Evolutionary conservation across 2,888 invertebrate genomes (phyloP), one percentile per base, ranked within the genome.

Genomic region (Nomada lathburiana): DNA sequence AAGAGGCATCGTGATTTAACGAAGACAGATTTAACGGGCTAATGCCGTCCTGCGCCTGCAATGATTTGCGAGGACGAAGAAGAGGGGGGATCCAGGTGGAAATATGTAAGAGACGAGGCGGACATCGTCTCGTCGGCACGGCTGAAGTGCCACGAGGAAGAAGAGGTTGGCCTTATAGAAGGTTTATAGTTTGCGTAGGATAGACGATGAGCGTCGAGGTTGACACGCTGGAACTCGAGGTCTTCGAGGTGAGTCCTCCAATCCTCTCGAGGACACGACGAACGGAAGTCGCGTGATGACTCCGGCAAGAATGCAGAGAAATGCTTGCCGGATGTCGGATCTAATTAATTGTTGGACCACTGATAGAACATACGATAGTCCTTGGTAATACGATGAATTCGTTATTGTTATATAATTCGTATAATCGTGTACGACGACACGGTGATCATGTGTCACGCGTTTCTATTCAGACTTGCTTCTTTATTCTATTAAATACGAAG

Each of bases 221-320:
- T 88, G 93, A 94, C 90, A 92, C 92, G 86, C 91, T 94, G 91
- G 94, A 94, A 92, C 93, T 94, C 92, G 93, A 94, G 89, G 93
- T 93, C 87, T 94, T 94, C 93, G 93, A 93, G 93, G 93, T 94
- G 89, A 91, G 93, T 91, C 85, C 86, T 87, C 87, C 76, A 67
- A 76, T 81, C 75, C 78, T 87, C 86, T 87, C 79, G 88, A 83
- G 86, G 80, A 88, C 73, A 64, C 85, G 75, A 87, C 79, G 87
- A 86, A 86, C 83, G 86, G 86, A 85, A 86, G 73, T 85, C 80
- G 53, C 73, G 70, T 36, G 52, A 7, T 23, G 23, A 13, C 50
- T 50, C 69, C 44, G 63, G 16, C 69, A 59, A 77, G 50, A 23
- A 23, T 65, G 3, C 5, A 13, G 13, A 16, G 20, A n/a, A 36